Evolutionary conservation across 2,888 invertebrate genomes (phyloP).

Genomic region (Ptychoptera albimana): DNA sequence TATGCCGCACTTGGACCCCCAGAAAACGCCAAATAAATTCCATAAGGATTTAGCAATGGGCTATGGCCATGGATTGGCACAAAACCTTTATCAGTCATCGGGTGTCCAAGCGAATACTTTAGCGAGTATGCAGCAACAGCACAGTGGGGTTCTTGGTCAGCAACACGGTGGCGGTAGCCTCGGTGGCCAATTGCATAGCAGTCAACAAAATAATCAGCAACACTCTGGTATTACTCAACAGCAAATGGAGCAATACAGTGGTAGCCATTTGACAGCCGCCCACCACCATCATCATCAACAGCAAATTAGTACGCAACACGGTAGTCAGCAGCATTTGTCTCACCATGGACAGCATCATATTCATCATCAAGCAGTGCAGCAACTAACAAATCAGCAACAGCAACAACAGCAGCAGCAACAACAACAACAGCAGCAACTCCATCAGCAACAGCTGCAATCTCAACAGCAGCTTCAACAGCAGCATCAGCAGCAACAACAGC

Average conservation of each 20-base stretch:
- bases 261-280: conserved; percentile 7
- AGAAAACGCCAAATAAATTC: conserved; percentile 42
- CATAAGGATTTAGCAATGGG: conserved; percentile 34
- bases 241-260: conserved; percentile 5
- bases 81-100: conserved; percentile 19
- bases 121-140: conserved; percentile 25
- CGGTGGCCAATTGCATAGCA: conserved; percentile 8
- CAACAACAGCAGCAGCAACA: conserved; percentile 15
- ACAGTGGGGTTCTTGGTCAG: conserved; percentile 24
- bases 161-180: conserved; percentile 16
- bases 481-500: conserved; percentile 10
- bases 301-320: conserved; percentile 4
- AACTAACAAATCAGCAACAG: conserved; percentile 3
- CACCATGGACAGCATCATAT: background rate
- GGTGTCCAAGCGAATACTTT: conserved; percentile 18
- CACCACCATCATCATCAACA: conserved; percentile 3
- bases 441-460: conserved; percentile 16
- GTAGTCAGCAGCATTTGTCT: conserved; percentile 6
- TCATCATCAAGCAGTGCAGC: background rate
- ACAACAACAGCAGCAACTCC: conserved; percentile 20
- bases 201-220: conserved; percentile 11
- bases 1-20: conserved; percentile 39
- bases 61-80: conserved; percentile 26
- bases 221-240: background rate
- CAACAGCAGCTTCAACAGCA: conserved; percentile 11